Conservation (phyloP, 2,113 vertebrate genomes). For the Centropus unirufus region DNA sequence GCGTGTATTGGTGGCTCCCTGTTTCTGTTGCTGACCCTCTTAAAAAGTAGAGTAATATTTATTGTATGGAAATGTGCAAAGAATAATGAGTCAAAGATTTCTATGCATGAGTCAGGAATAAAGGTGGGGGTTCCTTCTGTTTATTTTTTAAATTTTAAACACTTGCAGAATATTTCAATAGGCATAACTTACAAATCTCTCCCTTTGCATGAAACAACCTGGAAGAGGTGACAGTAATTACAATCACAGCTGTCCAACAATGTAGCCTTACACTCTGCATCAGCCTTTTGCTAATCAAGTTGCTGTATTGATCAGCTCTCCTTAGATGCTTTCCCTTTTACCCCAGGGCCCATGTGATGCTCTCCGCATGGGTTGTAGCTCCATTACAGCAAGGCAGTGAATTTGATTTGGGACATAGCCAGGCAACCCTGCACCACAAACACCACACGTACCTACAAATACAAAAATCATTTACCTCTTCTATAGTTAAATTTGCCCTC, state of each 20-base stretch:
- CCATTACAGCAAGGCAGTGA: neutral
- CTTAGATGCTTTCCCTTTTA: slow-evolving; percentile 6
- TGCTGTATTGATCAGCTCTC: slow-evolving; percentile 31
- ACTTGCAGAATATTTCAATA: neutral
- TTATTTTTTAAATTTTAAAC: neutral
- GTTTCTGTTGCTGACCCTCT: neutral
- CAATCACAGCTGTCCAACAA: neutral
- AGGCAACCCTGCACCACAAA: neutral
- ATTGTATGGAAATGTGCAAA: neutral
- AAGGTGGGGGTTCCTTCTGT: fast-evolving
- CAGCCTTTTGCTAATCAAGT: slow-evolving; percentile 22
- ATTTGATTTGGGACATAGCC: neutral
- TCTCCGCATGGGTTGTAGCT: neutral
- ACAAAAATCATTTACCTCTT: neutral
- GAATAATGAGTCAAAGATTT: neutral
- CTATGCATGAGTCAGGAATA: neutral
- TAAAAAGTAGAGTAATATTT: neutral
- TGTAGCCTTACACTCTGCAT: neutral
- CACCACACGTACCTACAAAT: neutral
- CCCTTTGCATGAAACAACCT: neutral
- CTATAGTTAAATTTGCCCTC: neutral
- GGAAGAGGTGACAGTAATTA: slow-evolving; percentile 29
- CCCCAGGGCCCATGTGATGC: neutral
- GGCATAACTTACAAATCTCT: neutral
- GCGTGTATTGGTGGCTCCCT: fast-evolving